Evolutionary conservation across 2,888 invertebrate species (phyloP).

Genomic region (Drosophila histrio): DNA sequence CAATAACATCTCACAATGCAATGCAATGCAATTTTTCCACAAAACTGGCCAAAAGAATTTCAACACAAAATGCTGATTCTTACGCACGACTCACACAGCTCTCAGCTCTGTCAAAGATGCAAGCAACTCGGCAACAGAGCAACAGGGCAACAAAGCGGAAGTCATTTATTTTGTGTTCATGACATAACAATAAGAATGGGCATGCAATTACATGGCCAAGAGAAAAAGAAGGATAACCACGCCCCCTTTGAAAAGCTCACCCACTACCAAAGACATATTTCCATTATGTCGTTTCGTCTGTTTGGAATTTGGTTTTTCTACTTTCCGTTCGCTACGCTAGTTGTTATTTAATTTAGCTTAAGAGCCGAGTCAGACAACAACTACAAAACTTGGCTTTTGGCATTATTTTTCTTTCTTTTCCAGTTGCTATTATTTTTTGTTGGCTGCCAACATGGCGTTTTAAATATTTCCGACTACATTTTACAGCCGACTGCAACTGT

Average conservation of each 20-base stretch:
- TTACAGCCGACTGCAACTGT: constrained; percentile 53
- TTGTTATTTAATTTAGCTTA: constrained; percentile 67
- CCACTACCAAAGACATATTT: constrained; percentile 20
- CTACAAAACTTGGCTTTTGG: constrained; percentile 19
- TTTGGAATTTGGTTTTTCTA: constrained; percentile 31
- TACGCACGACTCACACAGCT: constrained; percentile 30
- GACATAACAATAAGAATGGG: constrained; percentile 58
- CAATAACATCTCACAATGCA: constrained; percentile 20
- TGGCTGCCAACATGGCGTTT: constrained; percentile 35
- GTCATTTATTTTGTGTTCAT: constrained; percentile 57
- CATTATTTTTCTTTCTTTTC: constrained; percentile 1
- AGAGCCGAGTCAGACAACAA: constrained; percentile 30
- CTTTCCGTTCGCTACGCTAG: constrained; percentile 37
- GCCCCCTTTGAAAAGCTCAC: constrained; percentile 1
- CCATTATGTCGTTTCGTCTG: constrained; percentile 31
- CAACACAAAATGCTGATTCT: constrained; percentile 23
- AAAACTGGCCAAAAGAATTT: constrained; percentile 21
- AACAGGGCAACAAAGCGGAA: constrained; percentile 44
- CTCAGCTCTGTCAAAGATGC: constrained; percentile 8
- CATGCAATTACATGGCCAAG: constrained; percentile 52
- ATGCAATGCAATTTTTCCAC: constrained; percentile 21
- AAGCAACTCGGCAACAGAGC: not conserved
- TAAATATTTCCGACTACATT: constrained; percentile 71
- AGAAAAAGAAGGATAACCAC: not conserved
- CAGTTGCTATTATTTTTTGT: constrained; percentile 14